These are phyloP conservation scores for Thaleichthys pacificus DNA, from an alignment of 2,797 vertebrate species.

Conservation along the genomic window DNA sequence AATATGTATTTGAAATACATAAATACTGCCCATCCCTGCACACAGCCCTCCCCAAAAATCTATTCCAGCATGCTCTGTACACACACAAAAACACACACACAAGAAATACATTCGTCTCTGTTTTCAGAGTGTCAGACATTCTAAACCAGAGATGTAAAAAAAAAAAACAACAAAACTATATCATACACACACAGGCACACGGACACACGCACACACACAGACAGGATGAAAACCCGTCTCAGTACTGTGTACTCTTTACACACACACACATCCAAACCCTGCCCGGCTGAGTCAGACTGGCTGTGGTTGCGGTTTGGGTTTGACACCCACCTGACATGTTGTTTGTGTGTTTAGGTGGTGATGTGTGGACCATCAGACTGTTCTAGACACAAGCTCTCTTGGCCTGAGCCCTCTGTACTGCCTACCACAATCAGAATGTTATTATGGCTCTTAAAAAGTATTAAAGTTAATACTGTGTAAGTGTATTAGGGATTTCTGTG, in stretches of 20 bases:
- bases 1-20: no score
- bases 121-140: background rate
- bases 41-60: no score
- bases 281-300: constrained; percentile 31
- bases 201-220: constrained; percentile 5
- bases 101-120: background rate
- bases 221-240: no score
- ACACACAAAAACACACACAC: constrained; percentile 10
- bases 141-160: background rate
- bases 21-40: no score
- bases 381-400: constrained; percentile 8
- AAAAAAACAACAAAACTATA: no score
- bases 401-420: constrained; percentile 1
- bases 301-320: background rate
- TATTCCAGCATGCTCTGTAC: background rate
- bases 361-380: constrained; percentile 1
- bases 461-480: background rate
- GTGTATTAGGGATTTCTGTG: constrained; percentile 23
- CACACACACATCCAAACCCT: constrained; percentile 10
- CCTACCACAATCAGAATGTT: constrained; percentile 3
- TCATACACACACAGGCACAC: constrained; percentile 5
- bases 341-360: background rate
- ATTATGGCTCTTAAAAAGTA: background rate
- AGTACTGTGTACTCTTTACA: no score
- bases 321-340: background rate